These are phyloP conservation scores for Melanotaenia trifasciata DNA, from an alignment of 2,797 vertebrate genomes.

Conservation along the genomic window DNA sequence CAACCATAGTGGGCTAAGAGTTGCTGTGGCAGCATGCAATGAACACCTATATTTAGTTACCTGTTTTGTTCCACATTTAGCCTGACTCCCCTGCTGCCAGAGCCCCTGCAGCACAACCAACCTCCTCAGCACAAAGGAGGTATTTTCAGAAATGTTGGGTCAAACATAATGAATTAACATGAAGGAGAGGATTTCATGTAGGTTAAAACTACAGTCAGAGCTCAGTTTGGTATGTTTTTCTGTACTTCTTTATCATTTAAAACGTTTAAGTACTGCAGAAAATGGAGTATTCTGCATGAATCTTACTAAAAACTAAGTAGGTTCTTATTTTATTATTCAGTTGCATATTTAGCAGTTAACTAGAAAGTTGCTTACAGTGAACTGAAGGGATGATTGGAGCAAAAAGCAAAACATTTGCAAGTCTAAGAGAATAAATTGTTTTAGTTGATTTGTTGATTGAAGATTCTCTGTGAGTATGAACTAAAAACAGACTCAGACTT, in stretches of 20 bases:
- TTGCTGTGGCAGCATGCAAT: conserved; percentile 50
- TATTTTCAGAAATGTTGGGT: conserved; percentile 51
- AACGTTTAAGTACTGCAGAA: background rate
- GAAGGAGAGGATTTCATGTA: background rate
- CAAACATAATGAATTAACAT: conserved; percentile 33
- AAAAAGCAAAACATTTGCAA: background rate
- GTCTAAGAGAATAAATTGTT: background rate
- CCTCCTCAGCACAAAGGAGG: conserved; percentile 14
- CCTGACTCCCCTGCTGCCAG: conserved; percentile 20
- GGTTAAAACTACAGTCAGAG: background rate
- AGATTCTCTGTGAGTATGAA: background rate
- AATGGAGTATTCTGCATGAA: background rate
- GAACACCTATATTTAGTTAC: conserved; percentile 58
- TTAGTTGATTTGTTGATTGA: background rate
- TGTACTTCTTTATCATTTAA: background rate
- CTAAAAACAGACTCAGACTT: background rate
- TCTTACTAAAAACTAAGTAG: background rate
- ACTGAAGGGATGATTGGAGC: background rate
- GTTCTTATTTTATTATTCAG: background rate
- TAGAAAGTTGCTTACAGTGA: background rate
- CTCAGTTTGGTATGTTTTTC: background rate
- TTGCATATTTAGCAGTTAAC: background rate
- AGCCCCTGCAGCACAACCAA: conserved; percentile 36
- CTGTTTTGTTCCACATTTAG: conserved; percentile 60
- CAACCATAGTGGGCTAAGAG: conserved; percentile 46